These are phyloP conservation scores for Asarcornis scutulata DNA, from an alignment of 2,113 vertebrate species.

Conservation along the genomic window DNA sequence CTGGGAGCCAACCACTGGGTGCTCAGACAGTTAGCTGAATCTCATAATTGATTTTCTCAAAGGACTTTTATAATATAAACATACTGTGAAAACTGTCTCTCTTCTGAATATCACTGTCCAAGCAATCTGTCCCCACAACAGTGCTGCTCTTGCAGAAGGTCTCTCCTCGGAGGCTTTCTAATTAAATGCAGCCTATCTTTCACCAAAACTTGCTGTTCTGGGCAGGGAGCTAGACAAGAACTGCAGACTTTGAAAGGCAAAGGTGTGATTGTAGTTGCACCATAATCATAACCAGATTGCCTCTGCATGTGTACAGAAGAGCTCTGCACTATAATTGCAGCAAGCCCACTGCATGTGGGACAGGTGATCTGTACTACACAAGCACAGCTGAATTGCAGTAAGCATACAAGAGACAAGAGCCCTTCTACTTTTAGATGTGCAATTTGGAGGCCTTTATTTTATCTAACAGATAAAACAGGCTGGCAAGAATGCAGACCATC, in stretches of 20 bases:
- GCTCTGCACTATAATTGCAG: neutral
- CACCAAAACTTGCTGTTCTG: neutral
- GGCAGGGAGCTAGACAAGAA: neutral
- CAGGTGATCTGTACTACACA: neutral
- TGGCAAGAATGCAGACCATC: neutral
- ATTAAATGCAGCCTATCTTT: neutral
- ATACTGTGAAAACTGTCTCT: neutral
- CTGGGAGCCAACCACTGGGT: neutral
- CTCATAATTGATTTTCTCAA: neutral
- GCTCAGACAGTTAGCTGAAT: neutral
- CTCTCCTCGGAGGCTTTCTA: neutral
- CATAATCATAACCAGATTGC: neutral
- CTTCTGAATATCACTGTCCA: neutral
- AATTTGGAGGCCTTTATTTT: neutral
- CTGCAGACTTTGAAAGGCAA: neutral
- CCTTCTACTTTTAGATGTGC: neutral
- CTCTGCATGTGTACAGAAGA: neutral
- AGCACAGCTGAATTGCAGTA: neutral
- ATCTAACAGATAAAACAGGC: neutral
- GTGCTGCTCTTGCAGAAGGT: neutral
- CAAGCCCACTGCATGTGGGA: neutral
- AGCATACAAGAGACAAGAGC: neutral
- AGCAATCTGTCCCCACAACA: neutral
- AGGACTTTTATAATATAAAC: neutral
- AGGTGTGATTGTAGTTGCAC: fast-evolving